Base-by-base conservation (phyloP, 2,113 vertebrate genomes). In the Platycercus adscitus region DNA sequence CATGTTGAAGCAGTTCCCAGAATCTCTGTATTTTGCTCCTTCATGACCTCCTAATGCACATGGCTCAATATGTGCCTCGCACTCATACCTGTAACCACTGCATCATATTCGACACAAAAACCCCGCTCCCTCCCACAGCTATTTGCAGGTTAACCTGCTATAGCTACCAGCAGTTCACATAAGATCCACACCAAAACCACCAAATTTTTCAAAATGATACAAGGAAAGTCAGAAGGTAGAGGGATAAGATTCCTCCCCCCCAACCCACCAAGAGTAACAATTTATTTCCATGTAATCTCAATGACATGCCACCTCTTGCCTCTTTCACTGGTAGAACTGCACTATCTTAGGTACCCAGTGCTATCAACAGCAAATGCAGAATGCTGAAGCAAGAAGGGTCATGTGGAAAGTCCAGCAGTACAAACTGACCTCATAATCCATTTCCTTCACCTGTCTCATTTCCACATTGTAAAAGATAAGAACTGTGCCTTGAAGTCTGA, bases 91-190 rank as follows among this genome's bases (percentile, higher is more conserved):
- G 4, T 5, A 60, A 63, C 29, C 31, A 25, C 61, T 24, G 21
- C n/a, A 81, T 14, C 4, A 0, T 10, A 25, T 9, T 79, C n/a
- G 17, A 69, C 49, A 44, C 25, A 39, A 60, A 6, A 1, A 0
- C 1, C 19, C 5, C 10, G 17, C 11, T 52, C 44, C 20, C 9
- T 13, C 25, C 15, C 53, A 64, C 35, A 79, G 60, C 20, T 29
- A 3, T 26, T 70, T 70, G 35, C 69, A 79, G 21, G 17, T 78
- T 52, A 60, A 43, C 9, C 23, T 55, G 13, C 56, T 31, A n/a
- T 0, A 75, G 44, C 50, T 81, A 81, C 52, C 78, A 55, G 8
- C 8, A 49, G 23, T 16, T 55, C 60, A 75, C 10, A 1, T 7
- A 46, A 53, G 29, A 68, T 3, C 5, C 39, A 75, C 20, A 56